Evolutionary conservation across 2,113 vertebrate species (phyloP), one percentile per base, ranked within the genome.

Genomic region (Pseudorhombus dupliciocellatus): DNA sequence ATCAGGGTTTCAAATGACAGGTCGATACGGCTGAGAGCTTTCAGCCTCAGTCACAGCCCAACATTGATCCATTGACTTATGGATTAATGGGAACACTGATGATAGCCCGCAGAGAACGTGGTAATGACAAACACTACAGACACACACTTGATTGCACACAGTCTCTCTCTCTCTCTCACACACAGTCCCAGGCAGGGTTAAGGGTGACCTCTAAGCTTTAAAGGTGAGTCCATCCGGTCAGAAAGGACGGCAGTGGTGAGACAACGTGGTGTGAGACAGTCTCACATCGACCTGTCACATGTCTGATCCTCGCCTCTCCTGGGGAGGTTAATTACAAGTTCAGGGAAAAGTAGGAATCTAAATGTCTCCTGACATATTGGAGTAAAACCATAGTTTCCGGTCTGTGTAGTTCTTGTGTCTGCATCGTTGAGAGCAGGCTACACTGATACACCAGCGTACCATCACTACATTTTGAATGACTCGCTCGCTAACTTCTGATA

Each of bases 11-110:
- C 64, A 87, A 87, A 81, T 87, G 87, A 89, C 87, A 88, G 82
- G 76, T 91, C 89, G 75, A 90, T 91, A 89, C 10, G 66, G 79
- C 86, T 87, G 87, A 90, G 82, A 91, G 88, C 88, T 90, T 80
- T 88, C 80, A 83, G 84, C 72, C 81, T 79, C 68, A 63, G 74
- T 80, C 59, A 25, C 52, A 77, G 73, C 65, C 68, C 50, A 53
- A 28, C 66, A 86, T 87, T 81, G 89, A 90, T 88, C 81, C 71
- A 88, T 87, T 84, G 91, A 84, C 65, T 75, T 88, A 90, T 90
- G 66, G 89, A 91, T 88, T 83, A 67, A 89, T 88, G 84, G 84
- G 51, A 80, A 84, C 74, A 77, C 80, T 79, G 69, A 84, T 79
- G 87, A 87, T 83, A 80, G 59, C 75, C 73, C 71, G 73, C 56